A percentile compares a stretch with the other conserved stretches of the same genome.
phyloP scores from a whole-genome alignment of 2,113 vertebrate species.

The Microcebus lehilahytsara region DNA sequence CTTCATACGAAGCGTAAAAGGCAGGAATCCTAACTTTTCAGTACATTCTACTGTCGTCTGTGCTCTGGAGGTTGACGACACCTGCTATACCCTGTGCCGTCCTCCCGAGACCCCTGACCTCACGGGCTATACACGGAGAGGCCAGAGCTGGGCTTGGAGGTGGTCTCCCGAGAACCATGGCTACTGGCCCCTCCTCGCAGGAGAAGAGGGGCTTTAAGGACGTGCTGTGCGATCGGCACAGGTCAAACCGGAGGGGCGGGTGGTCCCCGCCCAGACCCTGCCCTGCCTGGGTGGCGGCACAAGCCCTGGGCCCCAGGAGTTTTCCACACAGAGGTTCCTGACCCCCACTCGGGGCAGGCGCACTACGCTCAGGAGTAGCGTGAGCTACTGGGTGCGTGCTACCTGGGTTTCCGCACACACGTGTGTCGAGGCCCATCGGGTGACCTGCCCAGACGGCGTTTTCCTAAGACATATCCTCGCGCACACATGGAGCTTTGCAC shows the following conservation, averaged over 20 bases:
- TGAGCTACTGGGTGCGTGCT: fast-evolving
- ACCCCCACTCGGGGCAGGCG: fast-evolving
- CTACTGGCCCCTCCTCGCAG: too few species aligned
- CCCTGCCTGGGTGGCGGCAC: too few species aligned
- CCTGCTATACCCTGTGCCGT: fast-evolving
- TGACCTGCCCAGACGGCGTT: not conserved
- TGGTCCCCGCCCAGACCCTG: fast-evolving
- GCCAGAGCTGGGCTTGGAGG: fast-evolving
- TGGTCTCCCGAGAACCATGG: fast-evolving
- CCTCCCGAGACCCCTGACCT: fast-evolving
- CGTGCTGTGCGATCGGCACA: fast-evolving
- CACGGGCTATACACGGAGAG: fast-evolving
- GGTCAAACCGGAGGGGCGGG: not conserved
- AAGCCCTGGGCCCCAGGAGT: not conserved
- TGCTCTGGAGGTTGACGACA: fast-evolving
- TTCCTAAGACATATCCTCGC: fast-evolving
- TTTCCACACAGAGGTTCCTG: fast-evolving
- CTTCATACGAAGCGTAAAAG: fast-evolving
- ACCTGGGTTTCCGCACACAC: fast-evolving
- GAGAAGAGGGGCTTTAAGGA: fast-evolving
- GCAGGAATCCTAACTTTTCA: fast-evolving
- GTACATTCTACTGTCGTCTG: fast-evolving
- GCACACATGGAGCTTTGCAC: fast-evolving
- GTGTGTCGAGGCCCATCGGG: fast-evolving
- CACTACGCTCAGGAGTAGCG: fast-evolving